Base-by-base conservation (phyloP, 2,888 invertebrate species). In the Schrankia costaestrigalis region DNA sequence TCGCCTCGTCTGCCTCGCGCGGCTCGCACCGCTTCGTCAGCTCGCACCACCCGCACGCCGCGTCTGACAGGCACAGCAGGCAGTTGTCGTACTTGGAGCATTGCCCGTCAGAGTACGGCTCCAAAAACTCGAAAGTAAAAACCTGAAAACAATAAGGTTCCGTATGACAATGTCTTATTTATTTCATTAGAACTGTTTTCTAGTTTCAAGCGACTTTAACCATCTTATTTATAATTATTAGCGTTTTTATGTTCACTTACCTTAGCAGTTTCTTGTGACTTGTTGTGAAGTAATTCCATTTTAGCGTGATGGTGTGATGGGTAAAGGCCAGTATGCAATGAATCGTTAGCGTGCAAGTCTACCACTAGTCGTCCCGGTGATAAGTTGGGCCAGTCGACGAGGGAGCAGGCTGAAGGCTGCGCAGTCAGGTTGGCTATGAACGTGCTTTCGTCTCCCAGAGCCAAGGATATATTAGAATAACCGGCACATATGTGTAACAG, bases 11-110 rank as follows among this genome's bases (percentile, higher is more conserved):
- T 3, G 74, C 68, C 1, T 76, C 62, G 60, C 94, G 94, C 23
- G 82, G 89, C 22, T n/a, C n/a, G n/a, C n/a, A n/a, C n/a, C n/a
- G n/a, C n/a, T n/a, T n/a, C n/a, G n/a, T n/a, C n/a, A n/a, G n/a
- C n/a, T n/a, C 94, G 69, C 97, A 98, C 97, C 98, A 98, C 1
- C 96, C 96, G 67, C 98, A 98, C 9, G 93, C 90, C 1, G 95
- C 93, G 76, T 97, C 97, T 0, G 94, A 93, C 32, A 97, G 84
- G 67, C 97, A 97, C 44, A 95, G 91, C 17, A 97, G 82, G 63
- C 97, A 97, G 76, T 96, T 97, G 47, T 89, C 91, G 73, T 96
- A 95, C 31, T 91, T 89, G 0, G 86, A 78, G 66, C 97, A 97
- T 14, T 92, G 89, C 0, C 95, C 95, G 37, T 93, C 92, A 33